Base-by-base conservation (phyloP, 1,140 invertebrate genomes). In the Acromyrmex heyeri region DNA sequence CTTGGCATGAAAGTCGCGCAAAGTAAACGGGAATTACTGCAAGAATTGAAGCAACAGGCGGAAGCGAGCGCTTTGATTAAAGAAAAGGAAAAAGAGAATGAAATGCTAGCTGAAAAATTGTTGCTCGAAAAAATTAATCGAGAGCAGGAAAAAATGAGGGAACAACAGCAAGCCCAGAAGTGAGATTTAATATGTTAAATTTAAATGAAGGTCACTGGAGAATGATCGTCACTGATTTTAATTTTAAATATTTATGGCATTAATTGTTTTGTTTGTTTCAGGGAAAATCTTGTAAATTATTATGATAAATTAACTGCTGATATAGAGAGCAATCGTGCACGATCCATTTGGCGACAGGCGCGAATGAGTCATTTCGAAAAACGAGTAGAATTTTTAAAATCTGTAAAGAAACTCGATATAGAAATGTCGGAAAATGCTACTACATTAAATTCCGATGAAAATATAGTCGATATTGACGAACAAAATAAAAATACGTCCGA, bases 291-390 rank as follows among this genome's bases (percentile, higher is more conserved):
- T 69, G 92, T 95, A 88, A 95, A 95, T 86, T 96, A 96, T 91
- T 97, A 96, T 72, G 95, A 95, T 14, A 96, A 96, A 86, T 92
- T 96, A 50, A 95, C 96, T 4, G 94, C 94, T 86, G 96, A 96
- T 91, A 95, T 96, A 2, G 95, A 96, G 88, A 96, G 95, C 87
- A 95, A 95, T 69, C 95, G 95, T 72, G 90, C 95, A 21, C 95
- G 95, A 86, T 95, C 96, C 0, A 95, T 96, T 79, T 97, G 96
- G 96, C 96, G 96, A 88, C 95, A 95, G n/a, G 95, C 95, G 93
- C 94, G 96, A 65, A 95, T 96, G 92, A 95, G 95, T 86, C 91
- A 96, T 53, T 96, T 96, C 81, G 95, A 96, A 65, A 94, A 95
- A 89, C 94, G 96, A 91, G 94, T 96, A 0, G 64, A 88, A 5